phyloP scores from a whole-genome alignment of 1,140 invertebrate genomes.

The Drosophila prosaltans region DNA sequence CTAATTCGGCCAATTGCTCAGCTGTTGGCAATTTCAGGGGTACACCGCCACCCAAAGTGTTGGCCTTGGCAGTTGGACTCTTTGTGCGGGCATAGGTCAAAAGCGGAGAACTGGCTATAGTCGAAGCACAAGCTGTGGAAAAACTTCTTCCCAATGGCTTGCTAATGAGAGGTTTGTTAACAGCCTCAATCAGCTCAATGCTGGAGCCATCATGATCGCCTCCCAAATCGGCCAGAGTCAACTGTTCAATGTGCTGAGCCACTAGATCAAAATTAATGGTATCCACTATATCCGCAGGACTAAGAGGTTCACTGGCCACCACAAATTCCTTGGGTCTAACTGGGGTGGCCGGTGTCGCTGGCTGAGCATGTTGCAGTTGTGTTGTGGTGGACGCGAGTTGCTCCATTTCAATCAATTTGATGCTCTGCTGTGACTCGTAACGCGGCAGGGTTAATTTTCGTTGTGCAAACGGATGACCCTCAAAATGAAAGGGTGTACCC shows the following conservation, averaged over 20 bases:
- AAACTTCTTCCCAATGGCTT: slow-evolving; percentile 71
- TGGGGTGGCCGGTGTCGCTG: slow-evolving; percentile 28
- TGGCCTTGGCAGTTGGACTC: slow-evolving; percentile 66
- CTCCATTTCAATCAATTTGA: slow-evolving; percentile 74
- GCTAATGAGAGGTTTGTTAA: slow-evolving; percentile 70
- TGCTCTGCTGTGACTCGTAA: slow-evolving; percentile 66
- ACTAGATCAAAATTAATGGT: slow-evolving; percentile 73
- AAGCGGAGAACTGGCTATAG: slow-evolving; percentile 50
- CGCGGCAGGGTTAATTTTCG: slow-evolving; percentile 57
- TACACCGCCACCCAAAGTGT: slow-evolving; percentile 57
- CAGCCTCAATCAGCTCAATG: slow-evolving; percentile 63
- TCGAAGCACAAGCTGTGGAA: slow-evolving; percentile 62
- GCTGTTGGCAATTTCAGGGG: slow-evolving; percentile 66
- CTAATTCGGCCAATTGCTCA: slow-evolving; percentile 67
- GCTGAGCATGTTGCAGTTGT: slow-evolving; percentile 44
- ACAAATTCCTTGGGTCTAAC: slow-evolving; percentile 63
- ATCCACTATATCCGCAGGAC: slow-evolving; percentile 58
- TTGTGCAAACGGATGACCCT: slow-evolving; percentile 42
- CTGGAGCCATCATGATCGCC: background rate
- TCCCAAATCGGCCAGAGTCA: slow-evolving; percentile 56
- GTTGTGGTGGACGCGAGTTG: slow-evolving; percentile 64
- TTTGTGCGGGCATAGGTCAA: slow-evolving; percentile 75
- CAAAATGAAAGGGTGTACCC: slow-evolving; percentile 58
- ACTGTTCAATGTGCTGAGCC: slow-evolving; percentile 61
- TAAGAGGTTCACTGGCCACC: slow-evolving; percentile 64